These are phyloP conservation scores for Osmerus eperlanus DNA, from an alignment of 2,113 vertebrate genomes.

Conservation along the genomic window DNA sequence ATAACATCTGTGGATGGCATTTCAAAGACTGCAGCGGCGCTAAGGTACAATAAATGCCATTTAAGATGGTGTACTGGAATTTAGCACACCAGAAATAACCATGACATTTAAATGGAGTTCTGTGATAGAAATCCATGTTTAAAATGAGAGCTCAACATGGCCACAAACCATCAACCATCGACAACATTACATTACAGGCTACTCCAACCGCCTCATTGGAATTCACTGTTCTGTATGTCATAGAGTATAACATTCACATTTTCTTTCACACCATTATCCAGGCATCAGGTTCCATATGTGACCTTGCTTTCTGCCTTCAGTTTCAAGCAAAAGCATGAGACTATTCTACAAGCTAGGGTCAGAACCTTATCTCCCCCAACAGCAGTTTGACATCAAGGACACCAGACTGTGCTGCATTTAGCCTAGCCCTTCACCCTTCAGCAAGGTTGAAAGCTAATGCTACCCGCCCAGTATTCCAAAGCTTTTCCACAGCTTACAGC, in stretches of 20 bases:
- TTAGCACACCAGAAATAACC: slow-evolving; percentile 1
- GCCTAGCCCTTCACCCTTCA: slow-evolving; percentile 46
- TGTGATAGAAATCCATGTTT: neutral
- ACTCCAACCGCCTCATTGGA: no score
- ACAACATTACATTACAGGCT: neutral
- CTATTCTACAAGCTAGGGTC: neutral
- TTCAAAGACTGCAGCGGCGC: slow-evolving; percentile 23
- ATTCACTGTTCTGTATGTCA: neutral
- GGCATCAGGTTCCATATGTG: neutral
- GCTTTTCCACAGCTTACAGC: slow-evolving; percentile 33
- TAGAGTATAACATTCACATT: neutral
- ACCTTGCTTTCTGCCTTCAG: neutral
- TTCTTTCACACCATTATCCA: neutral
- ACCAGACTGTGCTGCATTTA: slow-evolving; percentile 42
- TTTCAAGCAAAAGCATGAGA: neutral
- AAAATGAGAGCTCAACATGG: slow-evolving; percentile 2
- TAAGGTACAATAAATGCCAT: slow-evolving; percentile 6
- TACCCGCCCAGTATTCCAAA: slow-evolving; percentile 40
- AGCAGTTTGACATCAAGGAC: slow-evolving; percentile 62
- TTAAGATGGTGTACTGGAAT: slow-evolving; percentile 5
- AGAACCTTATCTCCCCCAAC: slow-evolving; percentile 55
- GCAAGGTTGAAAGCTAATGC: slow-evolving; percentile 61
- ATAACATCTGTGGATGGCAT: slow-evolving; percentile 13
- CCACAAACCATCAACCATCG: neutral
- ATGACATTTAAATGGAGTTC: slow-evolving; percentile 9